Conservation (phyloP, 2,797 vertebrate genomes). For the Scarus forsteni region DNA sequence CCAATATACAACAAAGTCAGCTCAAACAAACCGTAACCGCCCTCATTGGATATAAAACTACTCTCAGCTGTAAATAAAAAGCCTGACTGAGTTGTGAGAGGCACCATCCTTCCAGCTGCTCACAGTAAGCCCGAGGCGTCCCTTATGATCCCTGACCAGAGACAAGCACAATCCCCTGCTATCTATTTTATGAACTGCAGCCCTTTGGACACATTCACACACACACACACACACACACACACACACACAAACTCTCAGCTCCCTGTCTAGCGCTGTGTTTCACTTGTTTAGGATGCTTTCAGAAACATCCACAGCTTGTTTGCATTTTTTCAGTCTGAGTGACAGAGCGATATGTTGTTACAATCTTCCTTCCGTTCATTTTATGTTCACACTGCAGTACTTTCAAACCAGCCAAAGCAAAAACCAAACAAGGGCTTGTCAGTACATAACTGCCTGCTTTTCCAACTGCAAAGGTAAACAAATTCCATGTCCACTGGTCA, state of each 20-base stretch:
- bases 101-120: conserved; percentile 47
- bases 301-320: too few species aligned
- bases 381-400: too few species aligned
- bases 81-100: conserved; percentile 34
- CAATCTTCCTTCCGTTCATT: too few species aligned
- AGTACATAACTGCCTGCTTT: too few species aligned
- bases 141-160: conserved; percentile 67
- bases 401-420: too few species aligned
- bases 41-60: conserved; percentile 47
- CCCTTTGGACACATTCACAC: conserved; percentile 23
- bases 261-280: conserved; percentile 31
- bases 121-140: conserved; percentile 48
- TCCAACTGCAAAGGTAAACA: too few species aligned
- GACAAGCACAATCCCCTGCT: conserved; percentile 46
- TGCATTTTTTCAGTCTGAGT: too few species aligned
- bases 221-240: conserved; percentile 14
- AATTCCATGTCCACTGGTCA: too few species aligned
- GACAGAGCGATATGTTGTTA: too few species aligned
- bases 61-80: conserved; percentile 62
- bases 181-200: conserved; percentile 58
- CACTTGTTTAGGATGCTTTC: not conserved
- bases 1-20: conserved; percentile 49
- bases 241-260: conserved; percentile 29
- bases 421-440: too few species aligned
- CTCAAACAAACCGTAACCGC: conserved; percentile 48